Base-by-base conservation (phyloP, 2,113 vertebrate species). In the Lipophrys pholis region DNA sequence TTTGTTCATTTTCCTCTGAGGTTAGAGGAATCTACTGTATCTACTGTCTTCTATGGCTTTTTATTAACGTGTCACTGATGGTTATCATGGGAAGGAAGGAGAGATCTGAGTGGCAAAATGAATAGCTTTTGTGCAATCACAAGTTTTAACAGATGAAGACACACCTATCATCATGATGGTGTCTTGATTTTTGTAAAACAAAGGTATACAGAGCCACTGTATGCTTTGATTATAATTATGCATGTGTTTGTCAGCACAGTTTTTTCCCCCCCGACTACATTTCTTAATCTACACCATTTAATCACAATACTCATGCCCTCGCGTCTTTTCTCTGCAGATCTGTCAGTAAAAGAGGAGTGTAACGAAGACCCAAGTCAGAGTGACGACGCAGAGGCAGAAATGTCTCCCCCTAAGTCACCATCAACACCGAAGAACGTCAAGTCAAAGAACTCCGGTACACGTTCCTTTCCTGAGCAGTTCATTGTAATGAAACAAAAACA, bases 361-460 rank as follows among this genome's bases (percentile, higher is more conserved):
- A 94, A 97, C 50, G 91, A 78, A 0, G 96, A 98, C 2, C 95
- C 93, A 52, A 93, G 88, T 79, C 96, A 94, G 84, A 96, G 93
- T 0, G 96, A 98, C 0, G 97, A 98, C 0, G 91, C 94, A 0
- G 97, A 98, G 40, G 70, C 94, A 0, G 97, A 98, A 77, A 81
- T 93, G 2, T 97, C 97, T 0, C 96, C 97, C 0, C 96, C 96
- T 0, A 97, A 96, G 64, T 97, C 96, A 0, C 98, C 97, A 0
- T 96, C 96, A 0, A 98, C 97, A 3, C 98, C 98, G 0, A 97
- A 97, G 73, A 94, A 93, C 0, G 56, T 95, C 87, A 97, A 95
- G 79, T 93, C 95, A 87, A 98, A 96, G 84, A 96, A 94, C 49
- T 92, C 96, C 92, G 97, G 97, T 98, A 83, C 55, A 60, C 61